Percentiles rank a stretch among this genome's conserved stretches.
These are phyloP conservation scores for Spinus olivaceus DNA, from an alignment of 2,797 vertebrate species.

Conservation along the genomic window DNA sequence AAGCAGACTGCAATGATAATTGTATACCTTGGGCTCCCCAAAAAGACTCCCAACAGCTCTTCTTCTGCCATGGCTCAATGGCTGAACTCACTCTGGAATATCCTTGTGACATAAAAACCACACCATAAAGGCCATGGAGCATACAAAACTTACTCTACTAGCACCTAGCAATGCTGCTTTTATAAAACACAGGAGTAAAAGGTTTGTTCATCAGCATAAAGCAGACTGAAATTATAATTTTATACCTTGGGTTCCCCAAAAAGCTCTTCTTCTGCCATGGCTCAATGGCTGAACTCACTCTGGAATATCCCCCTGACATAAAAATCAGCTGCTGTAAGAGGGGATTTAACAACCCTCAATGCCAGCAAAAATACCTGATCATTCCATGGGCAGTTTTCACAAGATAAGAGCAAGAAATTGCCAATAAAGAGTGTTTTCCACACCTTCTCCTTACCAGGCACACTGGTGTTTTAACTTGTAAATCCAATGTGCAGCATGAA, in stretches of 20 bases:
- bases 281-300: not conserved
- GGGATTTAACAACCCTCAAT: not conserved
- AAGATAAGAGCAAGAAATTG: not conserved
- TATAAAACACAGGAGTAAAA: no score
- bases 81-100: not conserved
- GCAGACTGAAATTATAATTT: no score
- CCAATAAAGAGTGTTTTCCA: not conserved
- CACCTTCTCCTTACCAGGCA: not conserved
- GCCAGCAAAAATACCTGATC: not conserved
- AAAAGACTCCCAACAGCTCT: no score
- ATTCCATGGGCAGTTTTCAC: not conserved
- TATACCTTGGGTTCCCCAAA: no score
- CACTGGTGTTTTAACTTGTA: fast-evolving
- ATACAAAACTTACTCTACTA: no score
- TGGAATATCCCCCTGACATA: not conserved
- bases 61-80: not conserved
- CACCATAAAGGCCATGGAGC: not conserved
- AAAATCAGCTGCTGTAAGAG: not conserved
- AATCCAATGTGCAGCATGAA: not conserved
- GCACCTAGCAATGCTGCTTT: no score
- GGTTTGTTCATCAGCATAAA: no score
- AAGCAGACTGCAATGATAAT: no score
- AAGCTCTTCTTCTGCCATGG: not conserved
- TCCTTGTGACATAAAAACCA: fast-evolving
- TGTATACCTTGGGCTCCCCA: no score